Conservation (phyloP, 2,113 vertebrate genomes). For the Psilopogon haemacephalus region DNA sequence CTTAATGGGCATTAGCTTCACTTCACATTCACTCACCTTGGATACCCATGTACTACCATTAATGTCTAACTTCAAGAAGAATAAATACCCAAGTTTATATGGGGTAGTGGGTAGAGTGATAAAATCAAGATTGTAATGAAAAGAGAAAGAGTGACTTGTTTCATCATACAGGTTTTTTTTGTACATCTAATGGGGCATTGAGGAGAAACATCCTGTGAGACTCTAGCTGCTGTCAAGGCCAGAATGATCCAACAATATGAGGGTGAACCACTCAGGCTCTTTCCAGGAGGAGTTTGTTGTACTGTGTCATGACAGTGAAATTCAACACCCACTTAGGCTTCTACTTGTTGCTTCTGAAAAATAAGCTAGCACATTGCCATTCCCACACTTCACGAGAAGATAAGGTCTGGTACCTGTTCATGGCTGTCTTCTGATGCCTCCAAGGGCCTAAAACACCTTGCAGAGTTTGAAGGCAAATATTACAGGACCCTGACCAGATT, state of each 20-base stretch:
- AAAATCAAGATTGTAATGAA: not conserved
- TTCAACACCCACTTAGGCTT: conserved; percentile 76
- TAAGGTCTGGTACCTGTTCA: not conserved
- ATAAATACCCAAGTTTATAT: not conserved
- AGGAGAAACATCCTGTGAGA: not conserved
- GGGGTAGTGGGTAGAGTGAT: not conserved
- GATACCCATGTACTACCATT: not conserved
- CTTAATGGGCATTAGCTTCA: not conserved
- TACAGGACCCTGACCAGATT: not conserved
- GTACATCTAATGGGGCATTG: not conserved
- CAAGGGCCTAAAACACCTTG: not conserved
- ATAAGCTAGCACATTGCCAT: not conserved
- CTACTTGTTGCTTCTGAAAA: conserved; percentile 53
- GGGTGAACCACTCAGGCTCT: conserved; percentile 38
- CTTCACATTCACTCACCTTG: not conserved
- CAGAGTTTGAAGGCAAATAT: not conserved
- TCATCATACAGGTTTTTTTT: fast-evolving
- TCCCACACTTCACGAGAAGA: fast-evolving
- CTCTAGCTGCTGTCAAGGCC: not conserved
- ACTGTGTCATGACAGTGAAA: conserved; percentile 71
- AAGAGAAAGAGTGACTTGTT: not conserved
- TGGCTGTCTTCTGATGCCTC: not conserved
- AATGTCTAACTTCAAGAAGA: not conserved
- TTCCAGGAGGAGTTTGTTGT: conserved; percentile 77
- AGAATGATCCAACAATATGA: not conserved